Percentiles rank a stretch among this genome's conserved stretches.
These are phyloP conservation scores for Tinea pellionella DNA, from an alignment of 2,888 invertebrate species.

Conservation along the genomic window DNA sequence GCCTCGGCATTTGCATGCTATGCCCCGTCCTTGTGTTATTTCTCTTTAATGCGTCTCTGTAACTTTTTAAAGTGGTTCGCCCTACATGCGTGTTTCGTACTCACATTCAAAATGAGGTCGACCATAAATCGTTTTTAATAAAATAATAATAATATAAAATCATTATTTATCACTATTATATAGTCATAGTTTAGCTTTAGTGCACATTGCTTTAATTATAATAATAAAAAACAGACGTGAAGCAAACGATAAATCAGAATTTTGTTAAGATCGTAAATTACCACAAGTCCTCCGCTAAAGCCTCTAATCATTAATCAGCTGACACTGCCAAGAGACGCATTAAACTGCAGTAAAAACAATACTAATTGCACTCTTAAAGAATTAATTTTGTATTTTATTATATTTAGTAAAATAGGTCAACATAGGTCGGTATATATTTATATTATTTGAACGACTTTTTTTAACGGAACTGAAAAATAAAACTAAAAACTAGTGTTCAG, in stretches of 20 bases:
- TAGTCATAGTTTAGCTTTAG: background rate
- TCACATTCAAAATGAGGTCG: constrained; percentile 3
- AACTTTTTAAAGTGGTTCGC: constrained; percentile 13
- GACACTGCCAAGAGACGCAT: constrained; percentile 24
- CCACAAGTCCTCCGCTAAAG: constrained; percentile 33
- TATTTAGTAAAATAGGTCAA: background rate
- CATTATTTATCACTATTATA: background rate
- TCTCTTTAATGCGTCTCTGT: constrained; percentile 24
- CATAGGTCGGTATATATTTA: background rate
- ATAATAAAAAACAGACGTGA: background rate
- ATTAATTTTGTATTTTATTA: constrained; percentile 39
- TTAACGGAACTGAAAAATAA: background rate
- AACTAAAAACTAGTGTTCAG: background rate
- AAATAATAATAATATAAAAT: background rate
- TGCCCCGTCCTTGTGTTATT: constrained; percentile 34
- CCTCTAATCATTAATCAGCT: constrained; percentile 58
- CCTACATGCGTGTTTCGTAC: constrained; percentile 8
- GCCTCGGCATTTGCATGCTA: constrained; percentile 57
- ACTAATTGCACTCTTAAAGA: constrained; percentile 65
- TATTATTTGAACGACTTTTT: background rate
- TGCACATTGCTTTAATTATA: background rate
- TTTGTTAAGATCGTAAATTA: constrained; percentile 53
- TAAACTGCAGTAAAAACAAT: constrained; percentile 57
- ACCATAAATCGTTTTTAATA: background rate
- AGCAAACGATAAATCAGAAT: constrained; percentile 47